Evolutionary conservation across 1,140 invertebrate genomes (phyloP).

Genomic region (Zaprionus ornatus): DNA sequence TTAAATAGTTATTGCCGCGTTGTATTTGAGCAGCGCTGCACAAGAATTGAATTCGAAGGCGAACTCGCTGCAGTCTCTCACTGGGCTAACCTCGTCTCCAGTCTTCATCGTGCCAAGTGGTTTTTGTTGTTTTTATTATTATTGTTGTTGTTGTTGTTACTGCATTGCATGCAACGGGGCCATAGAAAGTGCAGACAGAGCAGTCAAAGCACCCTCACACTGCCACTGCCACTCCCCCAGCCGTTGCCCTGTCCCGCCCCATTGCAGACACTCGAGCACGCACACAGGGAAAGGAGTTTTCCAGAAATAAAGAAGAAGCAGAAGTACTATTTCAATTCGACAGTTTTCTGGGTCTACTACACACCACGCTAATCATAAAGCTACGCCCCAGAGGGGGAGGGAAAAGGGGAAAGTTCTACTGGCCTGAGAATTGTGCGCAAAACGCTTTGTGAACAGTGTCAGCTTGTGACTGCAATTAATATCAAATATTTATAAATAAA

Average conservation of each 20-base stretch:
- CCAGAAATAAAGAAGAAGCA: neutral
- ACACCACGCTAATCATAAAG: neutral
- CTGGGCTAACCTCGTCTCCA: conserved; percentile 27
- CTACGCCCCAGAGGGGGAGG: neutral
- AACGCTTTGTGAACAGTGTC: conserved; percentile 1
- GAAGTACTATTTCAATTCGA: conserved; percentile 40
- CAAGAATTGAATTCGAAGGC: conserved; percentile 60
- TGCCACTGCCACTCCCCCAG: neutral
- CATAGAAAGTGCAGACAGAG: conserved; percentile 72
- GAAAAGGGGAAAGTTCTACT: neutral
- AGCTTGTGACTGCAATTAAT: neutral
- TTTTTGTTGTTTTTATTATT: conserved; percentile 41
- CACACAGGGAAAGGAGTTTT: conserved; percentile 43
- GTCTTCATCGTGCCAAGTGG: conserved; percentile 22
- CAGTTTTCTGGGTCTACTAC: conserved; percentile 29
- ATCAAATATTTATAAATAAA: conserved; percentile 1
- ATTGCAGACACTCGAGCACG: conserved; percentile 46
- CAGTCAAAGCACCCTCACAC: conserved; percentile 4
- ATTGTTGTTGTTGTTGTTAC: conserved; percentile 30
- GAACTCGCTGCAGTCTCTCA: conserved; percentile 22
- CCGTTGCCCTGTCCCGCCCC: neutral
- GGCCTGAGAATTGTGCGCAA: conserved; percentile 30
- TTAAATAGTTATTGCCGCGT: conserved; percentile 70
- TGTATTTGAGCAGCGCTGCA: conserved; percentile 41
- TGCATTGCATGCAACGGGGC: conserved; percentile 75